These are phyloP conservation scores for Troides oblongomaculatus DNA, from an alignment of 2,888 invertebrate species.

Conservation along the genomic window DNA sequence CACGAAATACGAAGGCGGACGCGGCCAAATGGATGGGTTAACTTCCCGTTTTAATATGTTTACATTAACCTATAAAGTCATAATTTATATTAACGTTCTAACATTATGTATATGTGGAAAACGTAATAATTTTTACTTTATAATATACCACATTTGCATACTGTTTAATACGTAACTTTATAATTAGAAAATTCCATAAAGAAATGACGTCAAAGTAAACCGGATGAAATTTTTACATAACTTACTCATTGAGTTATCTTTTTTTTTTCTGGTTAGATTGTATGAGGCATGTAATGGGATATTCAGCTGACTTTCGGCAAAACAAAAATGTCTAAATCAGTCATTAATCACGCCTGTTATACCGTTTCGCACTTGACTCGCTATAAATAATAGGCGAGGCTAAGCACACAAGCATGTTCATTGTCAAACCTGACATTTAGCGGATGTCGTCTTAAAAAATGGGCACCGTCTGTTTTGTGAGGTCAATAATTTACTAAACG, in stretches of 20 bases:
- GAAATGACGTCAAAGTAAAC: background rate
- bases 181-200: background rate
- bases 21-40: constrained; percentile 11
- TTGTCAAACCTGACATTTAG: constrained; percentile 29
- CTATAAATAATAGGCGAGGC: constrained; percentile 21
- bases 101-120: constrained; percentile 15
- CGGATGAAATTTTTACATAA: background rate
- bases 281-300: constrained; percentile 10
- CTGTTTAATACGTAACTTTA: constrained; percentile 8
- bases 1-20: constrained; percentile 21
- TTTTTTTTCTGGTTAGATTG: constrained; percentile 1
- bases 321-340: constrained; percentile 29
- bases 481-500: constrained; percentile 6
- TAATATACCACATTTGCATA: constrained; percentile 21
- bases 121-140: constrained; percentile 25
- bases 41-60: constrained; percentile 21
- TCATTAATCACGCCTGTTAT: constrained; percentile 32
- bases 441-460: constrained; percentile 28
- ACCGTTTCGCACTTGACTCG: constrained; percentile 27
- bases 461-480: constrained; percentile 17
- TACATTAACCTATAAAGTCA: constrained; percentile 29
- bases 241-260: background rate
- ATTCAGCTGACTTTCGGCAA: constrained; percentile 2
- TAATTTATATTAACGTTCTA: constrained; percentile 26
- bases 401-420: constrained; percentile 27